phyloP scores from a whole-genome alignment of 2,797 vertebrate species.

The Crax fasciolata region DNA sequence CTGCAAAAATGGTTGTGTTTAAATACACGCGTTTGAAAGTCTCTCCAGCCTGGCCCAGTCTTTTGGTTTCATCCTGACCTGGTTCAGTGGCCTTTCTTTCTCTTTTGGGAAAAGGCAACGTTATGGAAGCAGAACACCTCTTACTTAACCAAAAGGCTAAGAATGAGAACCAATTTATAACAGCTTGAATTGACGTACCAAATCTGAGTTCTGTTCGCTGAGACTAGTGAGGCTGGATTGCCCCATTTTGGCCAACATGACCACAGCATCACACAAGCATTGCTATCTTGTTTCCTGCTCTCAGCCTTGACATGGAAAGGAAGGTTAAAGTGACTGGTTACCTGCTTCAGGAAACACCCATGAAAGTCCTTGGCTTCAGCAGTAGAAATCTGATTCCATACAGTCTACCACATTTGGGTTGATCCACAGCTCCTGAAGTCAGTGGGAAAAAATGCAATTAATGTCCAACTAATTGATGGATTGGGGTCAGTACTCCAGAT shows the following conservation, averaged over 20 bases:
- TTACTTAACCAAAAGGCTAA: background rate
- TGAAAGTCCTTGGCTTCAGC: background rate
- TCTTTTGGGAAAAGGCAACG: background rate
- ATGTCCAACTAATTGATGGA: slow-evolving; percentile 59
- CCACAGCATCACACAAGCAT: background rate
- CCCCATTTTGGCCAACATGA: background rate
- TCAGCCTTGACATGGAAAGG: background rate
- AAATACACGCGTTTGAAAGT: background rate
- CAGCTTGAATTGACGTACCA: fast-evolving
- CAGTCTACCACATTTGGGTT: background rate
- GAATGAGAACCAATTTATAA: background rate
- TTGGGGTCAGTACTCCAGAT: slow-evolving; percentile 19
- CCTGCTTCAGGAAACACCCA: slow-evolving; percentile 19
- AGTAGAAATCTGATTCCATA: background rate
- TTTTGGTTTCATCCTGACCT: background rate
- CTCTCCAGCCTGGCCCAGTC: background rate
- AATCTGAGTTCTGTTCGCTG: background rate
- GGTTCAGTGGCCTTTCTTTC: background rate
- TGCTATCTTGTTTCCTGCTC: background rate
- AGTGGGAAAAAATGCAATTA: slow-evolving; percentile 70
- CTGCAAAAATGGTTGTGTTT: fast-evolving
- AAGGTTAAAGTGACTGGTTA: fast-evolving
- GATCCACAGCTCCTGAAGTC: slow-evolving; percentile 51
- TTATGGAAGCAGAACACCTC: background rate
- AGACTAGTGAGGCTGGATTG: background rate